phyloP scores from a whole-genome alignment of 2,113 vertebrate genomes.

The Lathamus discolor region DNA sequence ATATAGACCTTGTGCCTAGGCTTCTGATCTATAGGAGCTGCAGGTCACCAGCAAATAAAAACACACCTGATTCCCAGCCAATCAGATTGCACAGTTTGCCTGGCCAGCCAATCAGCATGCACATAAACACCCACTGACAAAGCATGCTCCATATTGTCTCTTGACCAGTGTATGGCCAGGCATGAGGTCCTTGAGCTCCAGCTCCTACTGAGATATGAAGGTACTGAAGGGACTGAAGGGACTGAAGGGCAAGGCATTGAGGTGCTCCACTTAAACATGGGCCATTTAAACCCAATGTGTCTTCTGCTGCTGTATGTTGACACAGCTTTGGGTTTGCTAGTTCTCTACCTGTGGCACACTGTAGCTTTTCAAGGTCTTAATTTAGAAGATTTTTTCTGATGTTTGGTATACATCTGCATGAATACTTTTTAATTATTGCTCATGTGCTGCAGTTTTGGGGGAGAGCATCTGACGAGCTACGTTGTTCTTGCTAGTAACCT shows the following conservation, averaged over 20 bases:
- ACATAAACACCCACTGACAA: neutral
- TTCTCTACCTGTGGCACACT: no score
- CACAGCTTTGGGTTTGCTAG: neutral
- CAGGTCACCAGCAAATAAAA: neutral
- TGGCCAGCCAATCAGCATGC: neutral
- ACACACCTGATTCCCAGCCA: neutral
- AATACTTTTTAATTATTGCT: neutral
- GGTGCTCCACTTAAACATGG: accelerated
- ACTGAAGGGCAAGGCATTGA: neutral
- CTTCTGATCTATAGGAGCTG: neutral
- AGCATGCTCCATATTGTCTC: accelerated
- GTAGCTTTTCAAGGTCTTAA: neutral
- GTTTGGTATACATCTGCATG: neutral
- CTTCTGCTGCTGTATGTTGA: neutral
- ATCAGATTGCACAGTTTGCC: neutral
- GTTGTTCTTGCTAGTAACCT: neutral
- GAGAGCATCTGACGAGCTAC: accelerated
- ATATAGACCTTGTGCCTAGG: neutral
- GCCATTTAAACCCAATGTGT: accelerated
- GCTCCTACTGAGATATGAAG: neutral
- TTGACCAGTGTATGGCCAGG: accelerated
- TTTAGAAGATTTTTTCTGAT: neutral
- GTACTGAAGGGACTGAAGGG: neutral
- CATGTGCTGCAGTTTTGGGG: neutral
- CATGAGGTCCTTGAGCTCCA: neutral